These are phyloP conservation scores for Argentina silus DNA, from an alignment of 2,797 vertebrate genomes.

Conservation along the genomic window DNA sequence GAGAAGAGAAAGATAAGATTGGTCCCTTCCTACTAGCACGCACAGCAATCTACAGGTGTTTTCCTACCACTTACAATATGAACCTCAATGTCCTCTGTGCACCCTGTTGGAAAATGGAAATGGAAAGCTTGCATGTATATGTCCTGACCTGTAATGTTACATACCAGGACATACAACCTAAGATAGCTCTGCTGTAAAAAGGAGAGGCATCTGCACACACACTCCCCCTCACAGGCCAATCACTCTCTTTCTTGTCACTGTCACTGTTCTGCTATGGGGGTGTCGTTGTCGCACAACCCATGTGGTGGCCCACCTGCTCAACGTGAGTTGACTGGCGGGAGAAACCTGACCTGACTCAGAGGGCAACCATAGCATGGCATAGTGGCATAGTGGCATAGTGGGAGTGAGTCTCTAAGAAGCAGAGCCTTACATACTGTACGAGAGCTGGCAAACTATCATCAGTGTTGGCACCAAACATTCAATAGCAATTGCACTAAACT, in stretches of 20 bases:
- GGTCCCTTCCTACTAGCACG: not conserved
- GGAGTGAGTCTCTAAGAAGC: not conserved
- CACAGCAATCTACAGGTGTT: not conserved
- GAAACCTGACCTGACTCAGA: not conserved
- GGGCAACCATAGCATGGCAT: not conserved
- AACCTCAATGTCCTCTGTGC: slow-evolving; percentile 2
- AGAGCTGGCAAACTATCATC: not conserved
- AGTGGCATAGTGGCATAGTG: not conserved
- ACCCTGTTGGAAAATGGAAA: slow-evolving; percentile 8
- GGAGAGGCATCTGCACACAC: slow-evolving; percentile 13
- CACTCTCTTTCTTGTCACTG: slow-evolving; percentile 12
- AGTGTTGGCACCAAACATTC: not conserved
- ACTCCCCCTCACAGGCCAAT: slow-evolving; percentile 61
- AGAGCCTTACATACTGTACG: not conserved
- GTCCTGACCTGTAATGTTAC: slow-evolving; percentile 13
- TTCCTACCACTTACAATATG: slow-evolving; percentile 1
- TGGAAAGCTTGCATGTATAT: slow-evolving; percentile 12
- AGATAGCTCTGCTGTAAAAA: slow-evolving; percentile 17
- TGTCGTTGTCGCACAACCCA: not conserved
- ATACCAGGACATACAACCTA: not conserved
- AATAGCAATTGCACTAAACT: not conserved
- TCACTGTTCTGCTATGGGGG: slow-evolving; percentile 9
- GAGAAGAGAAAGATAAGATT: not conserved
- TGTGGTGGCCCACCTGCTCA: not conserved
- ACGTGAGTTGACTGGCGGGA: not conserved